These are phyloP conservation scores for Cercopithecus petaurista DNA, from an alignment of 2,797 vertebrate species.

Conservation along the genomic window DNA sequence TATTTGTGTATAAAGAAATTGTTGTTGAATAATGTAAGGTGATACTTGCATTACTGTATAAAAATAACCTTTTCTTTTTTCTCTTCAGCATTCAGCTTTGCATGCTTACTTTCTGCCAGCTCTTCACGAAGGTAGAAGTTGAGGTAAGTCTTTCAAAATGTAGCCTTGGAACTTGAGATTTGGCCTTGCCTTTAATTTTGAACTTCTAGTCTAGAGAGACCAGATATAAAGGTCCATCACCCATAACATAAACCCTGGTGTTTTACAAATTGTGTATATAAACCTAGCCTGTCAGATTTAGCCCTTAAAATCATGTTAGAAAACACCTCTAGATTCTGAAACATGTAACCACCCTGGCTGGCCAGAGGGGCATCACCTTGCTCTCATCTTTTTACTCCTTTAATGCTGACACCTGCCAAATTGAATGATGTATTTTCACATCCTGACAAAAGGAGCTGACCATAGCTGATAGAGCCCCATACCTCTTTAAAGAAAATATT, in stretches of 20 bases:
- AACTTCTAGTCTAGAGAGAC: neutral
- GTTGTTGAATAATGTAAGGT: too few relatives aligned
- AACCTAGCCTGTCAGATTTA: neutral
- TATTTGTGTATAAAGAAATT: neutral
- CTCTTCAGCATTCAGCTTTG: constrained; percentile 89
- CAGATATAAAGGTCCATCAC: neutral
- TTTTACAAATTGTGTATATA: neutral
- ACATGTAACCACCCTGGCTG: too few relatives aligned
- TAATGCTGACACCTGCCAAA: neutral
- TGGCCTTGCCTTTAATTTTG: neutral
- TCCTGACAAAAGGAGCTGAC: neutral
- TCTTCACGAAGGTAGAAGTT: constrained; percentile 94
- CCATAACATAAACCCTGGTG: neutral
- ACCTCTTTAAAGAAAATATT: neutral
- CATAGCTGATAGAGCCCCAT: neutral
- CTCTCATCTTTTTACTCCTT: neutral
- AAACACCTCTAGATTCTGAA: neutral
- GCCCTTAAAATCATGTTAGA: neutral
- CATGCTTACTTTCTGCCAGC: constrained; percentile 92
- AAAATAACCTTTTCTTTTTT: neutral
- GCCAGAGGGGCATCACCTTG: neutral
- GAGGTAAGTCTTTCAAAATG: constrained; percentile 89
- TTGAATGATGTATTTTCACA: neutral
- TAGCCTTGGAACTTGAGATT: neutral
- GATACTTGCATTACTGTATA: neutral